A percentile compares a stretch with the other conserved stretches of the same genome.
phyloP scores from a whole-genome alignment of 2,113 vertebrate genomes.

The Himantopus leucocephalus region DNA sequence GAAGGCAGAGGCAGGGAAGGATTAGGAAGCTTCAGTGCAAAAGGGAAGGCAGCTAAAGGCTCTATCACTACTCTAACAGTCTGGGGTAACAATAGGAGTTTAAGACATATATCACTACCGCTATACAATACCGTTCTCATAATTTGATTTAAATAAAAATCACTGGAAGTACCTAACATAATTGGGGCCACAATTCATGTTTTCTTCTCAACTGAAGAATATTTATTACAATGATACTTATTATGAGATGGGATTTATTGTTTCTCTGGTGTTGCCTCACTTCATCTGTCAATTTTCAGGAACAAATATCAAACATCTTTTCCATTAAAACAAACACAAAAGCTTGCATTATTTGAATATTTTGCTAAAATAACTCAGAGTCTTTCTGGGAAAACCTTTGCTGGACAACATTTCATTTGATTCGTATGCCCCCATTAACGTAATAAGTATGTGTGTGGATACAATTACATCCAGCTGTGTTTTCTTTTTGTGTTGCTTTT shows the following conservation, averaged over 20 bases:
- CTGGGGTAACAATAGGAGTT: not conserved
- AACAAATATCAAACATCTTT: not conserved
- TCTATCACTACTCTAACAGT: not conserved
- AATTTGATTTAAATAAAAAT: not conserved
- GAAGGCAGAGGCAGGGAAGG: not conserved
- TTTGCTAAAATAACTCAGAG: not conserved
- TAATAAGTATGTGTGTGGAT: slow-evolving; percentile 42
- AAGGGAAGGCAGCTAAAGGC: not conserved
- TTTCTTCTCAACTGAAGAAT: not conserved
- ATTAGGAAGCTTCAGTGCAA: not conserved
- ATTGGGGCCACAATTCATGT: not conserved
- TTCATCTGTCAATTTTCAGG: not conserved
- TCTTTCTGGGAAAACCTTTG: slow-evolving; percentile 31
- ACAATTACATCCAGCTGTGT: slow-evolving; percentile 62
- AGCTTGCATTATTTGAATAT: not conserved
- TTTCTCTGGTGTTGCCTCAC: not conserved
- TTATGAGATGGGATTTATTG: not conserved
- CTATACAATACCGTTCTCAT: not conserved
- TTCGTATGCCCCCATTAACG: slow-evolving; percentile 26
- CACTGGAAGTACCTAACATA: not conserved
- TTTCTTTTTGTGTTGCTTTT: slow-evolving; percentile 41
- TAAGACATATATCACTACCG: not conserved
- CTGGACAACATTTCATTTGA: slow-evolving; percentile 48
- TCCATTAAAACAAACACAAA: not conserved
- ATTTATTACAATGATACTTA: not conserved